These are phyloP conservation scores for Cotesia congregata DNA, from an alignment of 2,888 invertebrate genomes.

Conservation along the genomic window DNA sequence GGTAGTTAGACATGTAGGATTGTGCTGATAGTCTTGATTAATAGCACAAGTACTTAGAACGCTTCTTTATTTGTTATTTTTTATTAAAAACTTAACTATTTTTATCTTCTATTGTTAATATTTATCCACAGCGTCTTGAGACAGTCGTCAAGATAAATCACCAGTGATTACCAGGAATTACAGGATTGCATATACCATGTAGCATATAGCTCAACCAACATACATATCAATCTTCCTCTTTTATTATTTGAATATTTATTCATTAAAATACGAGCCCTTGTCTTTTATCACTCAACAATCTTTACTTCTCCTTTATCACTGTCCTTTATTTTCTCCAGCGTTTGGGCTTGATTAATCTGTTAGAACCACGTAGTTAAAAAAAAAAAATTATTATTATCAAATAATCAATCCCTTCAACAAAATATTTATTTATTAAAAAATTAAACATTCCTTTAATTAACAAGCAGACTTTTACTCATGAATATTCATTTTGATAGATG, in stretches of 20 bases:
- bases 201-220: conserved; percentile 11
- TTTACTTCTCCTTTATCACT: neutral
- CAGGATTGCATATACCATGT: neutral
- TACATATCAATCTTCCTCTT: conserved; percentile 2
- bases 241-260: conserved; percentile 1
- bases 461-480: conserved; percentile 40
- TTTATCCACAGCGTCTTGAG: conserved; percentile 5
- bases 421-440: conserved; percentile 2
- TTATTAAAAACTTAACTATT: conserved; percentile 15
- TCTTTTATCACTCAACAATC: neutral
- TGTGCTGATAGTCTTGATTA: conserved; percentile 13
- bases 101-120: conserved; percentile 20
- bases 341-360: neutral
- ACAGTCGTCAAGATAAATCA: conserved; percentile 1
- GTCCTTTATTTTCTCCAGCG: neutral
- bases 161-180: neutral
- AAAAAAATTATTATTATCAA: neutral
- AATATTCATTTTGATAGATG: conserved; percentile 73
- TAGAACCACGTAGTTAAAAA: neutral
- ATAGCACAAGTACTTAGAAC: conserved; percentile 15
- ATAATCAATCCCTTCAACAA: neutral
- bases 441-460: conserved; percentile 14
- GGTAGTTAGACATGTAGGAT: conserved; percentile 30
- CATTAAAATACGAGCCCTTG: neutral
- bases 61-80: conserved; percentile 23